Base-by-base conservation (phyloP, 35 echinoderm and acorn worm genomes). In the Amphiura filiformis region DNA sequence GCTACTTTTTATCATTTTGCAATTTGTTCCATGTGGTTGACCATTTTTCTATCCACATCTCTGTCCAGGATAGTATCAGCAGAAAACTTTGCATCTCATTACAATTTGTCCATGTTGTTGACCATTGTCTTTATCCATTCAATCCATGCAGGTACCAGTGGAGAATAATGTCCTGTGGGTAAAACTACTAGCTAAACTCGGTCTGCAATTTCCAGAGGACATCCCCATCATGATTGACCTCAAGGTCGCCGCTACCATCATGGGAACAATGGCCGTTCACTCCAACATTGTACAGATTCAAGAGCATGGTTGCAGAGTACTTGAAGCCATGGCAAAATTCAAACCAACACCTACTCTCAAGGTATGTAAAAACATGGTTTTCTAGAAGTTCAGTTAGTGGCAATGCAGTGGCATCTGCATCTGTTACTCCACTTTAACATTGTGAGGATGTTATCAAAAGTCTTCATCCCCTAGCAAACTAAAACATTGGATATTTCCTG, bases 231-330 rank as follows among this genome's bases (percentile, higher is more conserved):
- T 94, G 23, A 35, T 94, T n/a, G 81, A 94, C 36, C 44, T 92
- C 76, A 99, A 99, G 57, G 96, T 94, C 20, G 96, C 92, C 0
- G 92, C 96, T 31, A 92, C 93, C 1, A 79, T 99, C 34, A 82
- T 99, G 61, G 96, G 96, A 35, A 94, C 96, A 13, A 99, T 99
- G 96, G 88, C 93, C 5, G 96, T 91, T 23, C 93, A 99, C 76
- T 40, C 84, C 13, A 80, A 86, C 31, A 78, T 83, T 31, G 44
- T 65, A 33, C 82, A 92, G 23, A 94, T 99, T 14, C 96, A 99
- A 57, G 85, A 92, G 56, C 82, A 90, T 84, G 93, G 92, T 32
- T 99, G 96, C 82, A 47, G 64, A 9, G 87, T 93, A 18, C 90
- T 99, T 32, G 36, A 81, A 26, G 81, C 87, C 0, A 81, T 99